Base-by-base conservation (phyloP, 92 coral and sea anemone genomes). In the Phenganax subtilis region DNA sequence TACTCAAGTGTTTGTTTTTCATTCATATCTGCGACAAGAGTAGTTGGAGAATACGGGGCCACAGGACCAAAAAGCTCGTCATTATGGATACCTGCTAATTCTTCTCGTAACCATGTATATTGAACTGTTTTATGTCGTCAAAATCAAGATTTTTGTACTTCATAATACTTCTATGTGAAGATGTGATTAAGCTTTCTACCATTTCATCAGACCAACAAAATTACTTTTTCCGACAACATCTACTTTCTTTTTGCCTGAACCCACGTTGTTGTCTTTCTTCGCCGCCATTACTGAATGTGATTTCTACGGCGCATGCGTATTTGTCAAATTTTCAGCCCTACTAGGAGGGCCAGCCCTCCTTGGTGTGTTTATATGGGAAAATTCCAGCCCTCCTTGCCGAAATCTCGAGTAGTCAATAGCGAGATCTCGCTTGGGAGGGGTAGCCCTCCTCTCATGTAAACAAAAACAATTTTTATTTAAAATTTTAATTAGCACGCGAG, bases 301-400 rank as follows among this genome's bases (percentile, higher is more conserved):
- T n/a, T 58, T 1, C 63, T 58, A 1, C 63, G 7, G 63, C 80
- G 66, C 80, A 75, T 75, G 66, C 80, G 80, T 75, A 75, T 12
- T 74, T 53, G 64, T 52, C 27, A 74, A 74, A 53, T 74, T 53
- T 74, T 37, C 58, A 74, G 79, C 79, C 79, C 79, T 74, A 52
- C 20, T 37, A 53, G 79, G 79, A 74, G 79, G 56, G 63, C 79
- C 28, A 74, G 79, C 79, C 79, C 79, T 74, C 58, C 66, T 53
- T 74, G 79, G 7, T 37, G 79, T 59, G 58, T 74, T 74, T 74
- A 74, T 74, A 74, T 74, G 47, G 47, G 47, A 37, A 37, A 37
- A 37, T 37, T 37, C 47, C 47, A 37, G 47, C 47, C 47, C 47
- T 74, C 9, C 79, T 53, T 7, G 79, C 56, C 79, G 58, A 74